These are phyloP conservation scores for Adela reaumurella DNA, from an alignment of 2,888 invertebrate species.

Conservation along the genomic window DNA sequence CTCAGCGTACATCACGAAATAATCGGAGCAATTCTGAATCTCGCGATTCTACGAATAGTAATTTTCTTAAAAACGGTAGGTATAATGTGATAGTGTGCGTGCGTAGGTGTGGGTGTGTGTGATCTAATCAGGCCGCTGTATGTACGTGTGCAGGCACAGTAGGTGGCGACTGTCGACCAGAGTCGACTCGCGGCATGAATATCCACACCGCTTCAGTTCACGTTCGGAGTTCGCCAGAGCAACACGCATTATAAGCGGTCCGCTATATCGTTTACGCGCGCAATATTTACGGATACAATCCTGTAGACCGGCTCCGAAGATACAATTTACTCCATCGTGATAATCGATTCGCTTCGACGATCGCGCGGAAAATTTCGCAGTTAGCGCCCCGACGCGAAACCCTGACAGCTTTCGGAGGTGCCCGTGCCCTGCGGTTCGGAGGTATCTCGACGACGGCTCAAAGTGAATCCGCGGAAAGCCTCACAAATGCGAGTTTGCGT, in stretches of 20 bases:
- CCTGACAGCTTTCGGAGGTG: no score
- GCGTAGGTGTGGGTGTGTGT: not conserved
- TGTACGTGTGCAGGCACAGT: not conserved
- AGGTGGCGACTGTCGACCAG: not conserved
- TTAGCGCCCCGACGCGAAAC: not conserved
- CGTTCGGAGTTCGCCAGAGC: not conserved
- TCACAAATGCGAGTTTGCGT: conserved; percentile 40
- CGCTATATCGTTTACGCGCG: not conserved
- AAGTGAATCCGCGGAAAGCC: not conserved
- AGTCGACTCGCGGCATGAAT: not conserved
- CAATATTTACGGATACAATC: not conserved
- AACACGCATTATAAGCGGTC: not conserved
- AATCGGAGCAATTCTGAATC: no score
- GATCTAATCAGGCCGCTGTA: not conserved
- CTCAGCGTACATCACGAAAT: no score
- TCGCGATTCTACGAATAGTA: no score
- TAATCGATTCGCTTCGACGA: not conserved
- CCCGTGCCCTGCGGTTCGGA: not conserved
- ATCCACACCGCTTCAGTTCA: not conserved
- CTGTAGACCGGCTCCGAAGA: not conserved
- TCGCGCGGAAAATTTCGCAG: not conserved
- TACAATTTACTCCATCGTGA: not conserved
- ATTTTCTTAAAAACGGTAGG: no score
- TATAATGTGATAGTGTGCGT: not conserved
- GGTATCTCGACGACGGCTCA: not conserved